Percentiles rank a stretch among this genome's conserved stretches.
phyloP scores from a whole-genome alignment of 2,888 invertebrate genomes.

The Embidobia sp. region DNA sequence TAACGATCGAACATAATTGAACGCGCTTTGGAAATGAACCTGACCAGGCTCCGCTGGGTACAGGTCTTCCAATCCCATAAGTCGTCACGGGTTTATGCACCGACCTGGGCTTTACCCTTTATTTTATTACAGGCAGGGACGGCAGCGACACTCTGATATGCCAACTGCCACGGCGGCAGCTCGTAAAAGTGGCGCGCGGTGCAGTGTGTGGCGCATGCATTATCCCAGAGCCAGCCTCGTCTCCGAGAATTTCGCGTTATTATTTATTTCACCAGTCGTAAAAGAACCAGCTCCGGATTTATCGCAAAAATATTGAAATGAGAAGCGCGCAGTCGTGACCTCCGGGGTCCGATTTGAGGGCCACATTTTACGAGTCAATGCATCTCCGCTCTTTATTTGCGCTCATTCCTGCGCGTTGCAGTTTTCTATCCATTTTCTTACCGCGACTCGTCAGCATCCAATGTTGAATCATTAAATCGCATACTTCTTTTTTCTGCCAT shows the following conservation, averaged over 20 bases:
- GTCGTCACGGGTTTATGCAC: slow-evolving; percentile 59
- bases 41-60: neutral
- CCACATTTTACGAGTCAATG: slow-evolving; percentile 53
- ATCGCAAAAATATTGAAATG: slow-evolving; percentile 79
- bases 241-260: slow-evolving; percentile 67
- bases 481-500: slow-evolving; percentile 42
- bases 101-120: slow-evolving; percentile 53
- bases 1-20: slow-evolving; percentile 48
- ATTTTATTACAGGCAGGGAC: slow-evolving; percentile 55
- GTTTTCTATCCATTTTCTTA: slow-evolving; percentile 35
- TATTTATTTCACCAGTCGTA: slow-evolving; percentile 79
- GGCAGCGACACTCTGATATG: slow-evolving; percentile 63
- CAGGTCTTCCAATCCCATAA: slow-evolving; percentile 50
- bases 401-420: slow-evolving; percentile 5
- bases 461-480: slow-evolving; percentile 37
- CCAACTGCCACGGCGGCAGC: slow-evolving; percentile 60
- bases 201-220: slow-evolving; percentile 58
- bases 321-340: slow-evolving; percentile 71
- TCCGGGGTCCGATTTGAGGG: slow-evolving; percentile 39
- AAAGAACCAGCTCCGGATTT: slow-evolving; percentile 76
- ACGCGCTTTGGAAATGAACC: slow-evolving; percentile 27
- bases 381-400: slow-evolving; percentile 44
- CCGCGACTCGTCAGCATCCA: slow-evolving; percentile 25
- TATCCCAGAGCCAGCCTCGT: slow-evolving; percentile 35
- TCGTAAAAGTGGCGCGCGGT: slow-evolving; percentile 62